A percentile compares a stretch with the other conserved stretches of the same genome.
phyloP scores from a whole-genome alignment of 53 echinoderm and acorn worm species.

The Echinarachnius parma region DNA sequence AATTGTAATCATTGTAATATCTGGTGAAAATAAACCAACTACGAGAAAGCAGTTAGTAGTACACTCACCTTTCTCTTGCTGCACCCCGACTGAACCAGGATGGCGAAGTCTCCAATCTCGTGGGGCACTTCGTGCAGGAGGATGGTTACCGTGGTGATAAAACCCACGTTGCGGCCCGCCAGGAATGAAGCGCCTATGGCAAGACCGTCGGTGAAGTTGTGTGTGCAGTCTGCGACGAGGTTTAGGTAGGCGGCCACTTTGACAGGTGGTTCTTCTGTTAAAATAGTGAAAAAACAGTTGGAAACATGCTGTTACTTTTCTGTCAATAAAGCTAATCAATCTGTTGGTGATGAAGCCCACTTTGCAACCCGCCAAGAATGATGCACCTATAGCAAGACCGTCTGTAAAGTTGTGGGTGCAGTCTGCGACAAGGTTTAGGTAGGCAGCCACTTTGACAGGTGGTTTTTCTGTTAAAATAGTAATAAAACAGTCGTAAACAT shows the following conservation, averaged over 20 bases:
- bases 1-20: too few relatives aligned
- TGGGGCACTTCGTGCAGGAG: constrained; percentile 94
- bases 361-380: constrained; percentile 81
- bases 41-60: too few relatives aligned
- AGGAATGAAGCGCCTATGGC: constrained; percentile 96
- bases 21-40: too few relatives aligned
- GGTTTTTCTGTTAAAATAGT: constrained; percentile 50
- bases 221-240: constrained; percentile 93
- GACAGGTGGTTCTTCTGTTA: constrained; percentile 60
- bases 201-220: constrained; percentile 94
- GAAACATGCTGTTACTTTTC: too few relatives aligned
- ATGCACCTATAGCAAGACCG: constrained; percentile 92
- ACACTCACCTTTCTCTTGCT: constrained; percentile 83
- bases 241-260: constrained; percentile 92
- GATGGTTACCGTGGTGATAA: constrained; percentile 90
- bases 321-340: too few relatives aligned
- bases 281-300: constrained; percentile 1
- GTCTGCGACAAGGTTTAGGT: constrained; percentile 90
- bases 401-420: constrained; percentile 98
- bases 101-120: constrained; percentile 96
- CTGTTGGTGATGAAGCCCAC: constrained; percentile 86
- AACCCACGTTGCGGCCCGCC: constrained; percentile 77
- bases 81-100: constrained; percentile 94
- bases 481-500: too few relatives aligned
- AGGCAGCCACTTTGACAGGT: constrained; percentile 83